phyloP scores from a whole-genome alignment of 1,140 invertebrate species.

The Eriocheir sinensis region DNA sequence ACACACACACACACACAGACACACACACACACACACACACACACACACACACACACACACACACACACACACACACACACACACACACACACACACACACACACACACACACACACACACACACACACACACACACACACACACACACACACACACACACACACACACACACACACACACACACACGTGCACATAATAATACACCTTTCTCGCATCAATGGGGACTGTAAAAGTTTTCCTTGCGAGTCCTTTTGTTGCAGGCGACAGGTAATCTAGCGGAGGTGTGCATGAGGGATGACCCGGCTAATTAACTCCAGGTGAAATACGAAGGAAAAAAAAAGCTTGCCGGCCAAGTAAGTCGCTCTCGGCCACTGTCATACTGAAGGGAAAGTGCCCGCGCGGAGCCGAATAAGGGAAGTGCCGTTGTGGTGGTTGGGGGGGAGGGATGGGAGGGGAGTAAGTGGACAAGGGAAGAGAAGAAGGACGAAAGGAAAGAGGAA shows the following conservation, averaged over 20 bases:
- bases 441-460: not conserved
- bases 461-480: not conserved
- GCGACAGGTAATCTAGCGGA: not conserved
- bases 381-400: not conserved
- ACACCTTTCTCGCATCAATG: not conserved
- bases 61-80: no score
- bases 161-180: not conserved
- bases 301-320: not conserved
- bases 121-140: slow-evolving; percentile 14
- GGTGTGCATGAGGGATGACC: not conserved
- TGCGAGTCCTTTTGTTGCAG: not conserved
- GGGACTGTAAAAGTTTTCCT: not conserved
- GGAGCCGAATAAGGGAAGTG: not conserved
- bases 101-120: slow-evolving; percentile 7
- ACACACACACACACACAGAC: no score
- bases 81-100: no score
- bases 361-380: not conserved
- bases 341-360: not conserved
- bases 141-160: slow-evolving; percentile 14
- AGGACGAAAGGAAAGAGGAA: not conserved
- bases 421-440: not conserved
- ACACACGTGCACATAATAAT: not conserved
- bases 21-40: no score
- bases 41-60: no score
- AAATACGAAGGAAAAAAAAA: not conserved